phyloP scores from a whole-genome alignment of 1,140 invertebrate species.

The Drosophila cardini region DNA sequence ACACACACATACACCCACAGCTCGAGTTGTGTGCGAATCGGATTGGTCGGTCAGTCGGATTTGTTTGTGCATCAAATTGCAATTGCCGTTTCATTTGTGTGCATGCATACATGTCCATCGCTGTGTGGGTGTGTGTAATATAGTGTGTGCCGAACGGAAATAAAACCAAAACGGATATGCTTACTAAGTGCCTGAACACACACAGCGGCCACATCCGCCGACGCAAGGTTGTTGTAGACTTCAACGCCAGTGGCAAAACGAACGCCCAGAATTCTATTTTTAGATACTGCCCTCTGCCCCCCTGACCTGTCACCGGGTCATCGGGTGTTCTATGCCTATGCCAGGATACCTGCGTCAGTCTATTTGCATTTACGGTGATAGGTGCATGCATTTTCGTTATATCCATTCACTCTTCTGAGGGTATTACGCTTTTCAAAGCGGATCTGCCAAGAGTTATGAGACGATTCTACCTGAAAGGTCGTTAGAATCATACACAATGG shows the following conservation, averaged over 20 bases:
- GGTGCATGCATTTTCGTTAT: constrained; percentile 41
- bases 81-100: constrained; percentile 67
- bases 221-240: constrained; percentile 43
- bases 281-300: constrained; percentile 7
- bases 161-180: constrained; percentile 83
- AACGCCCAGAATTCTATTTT: constrained; percentile 26
- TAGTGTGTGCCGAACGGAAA: constrained; percentile 60
- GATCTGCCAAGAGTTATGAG: no score
- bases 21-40: constrained; percentile 27
- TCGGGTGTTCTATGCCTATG: not conserved
- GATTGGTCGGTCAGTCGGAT: constrained; percentile 53
- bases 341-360: constrained; percentile 16
- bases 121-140: constrained; percentile 14
- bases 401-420: not conserved
- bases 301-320: not conserved
- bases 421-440: not conserved
- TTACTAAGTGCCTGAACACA: constrained; percentile 78
- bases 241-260: constrained; percentile 31
- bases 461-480: no score
- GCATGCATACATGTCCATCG: constrained; percentile 39
- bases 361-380: constrained; percentile 47
- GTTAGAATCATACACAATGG: no score
- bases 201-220: constrained; percentile 75
- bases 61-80: constrained; percentile 81
- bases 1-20: not conserved